A percentile compares a stretch with the other conserved stretches of the same genome.
Conservation (phyloP, 2,113 vertebrate genomes). For the Dipodomys stephensi region DNA sequence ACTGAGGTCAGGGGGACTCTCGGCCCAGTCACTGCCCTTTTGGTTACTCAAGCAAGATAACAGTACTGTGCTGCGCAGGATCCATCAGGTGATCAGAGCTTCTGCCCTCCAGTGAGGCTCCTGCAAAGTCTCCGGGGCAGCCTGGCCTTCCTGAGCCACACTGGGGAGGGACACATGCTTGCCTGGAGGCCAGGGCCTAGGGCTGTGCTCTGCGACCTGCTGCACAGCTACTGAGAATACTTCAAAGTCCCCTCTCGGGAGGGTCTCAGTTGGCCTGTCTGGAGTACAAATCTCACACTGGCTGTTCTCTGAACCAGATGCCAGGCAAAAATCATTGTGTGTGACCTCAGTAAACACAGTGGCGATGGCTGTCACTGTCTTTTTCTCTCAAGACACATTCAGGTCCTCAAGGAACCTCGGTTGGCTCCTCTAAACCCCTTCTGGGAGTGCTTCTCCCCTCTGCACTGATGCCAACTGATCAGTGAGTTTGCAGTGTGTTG, state of each 20-base stretch:
- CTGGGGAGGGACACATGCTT: background rate
- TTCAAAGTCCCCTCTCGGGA: background rate
- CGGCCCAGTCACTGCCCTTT: too few species aligned
- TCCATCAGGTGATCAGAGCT: rapidly evolving
- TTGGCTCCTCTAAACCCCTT: background rate
- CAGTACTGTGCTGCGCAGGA: rapidly evolving
- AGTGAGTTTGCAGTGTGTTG: background rate
- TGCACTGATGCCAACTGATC: background rate
- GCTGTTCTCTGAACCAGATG: background rate
- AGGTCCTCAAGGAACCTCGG: background rate
- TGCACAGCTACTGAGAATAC: background rate
- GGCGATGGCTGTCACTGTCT: rapidly evolving
- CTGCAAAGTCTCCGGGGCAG: rapidly evolving
- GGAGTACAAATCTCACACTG: rapidly evolving
- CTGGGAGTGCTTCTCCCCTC: background rate
- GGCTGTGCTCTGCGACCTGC: background rate
- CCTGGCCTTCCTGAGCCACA: background rate
- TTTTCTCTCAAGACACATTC: background rate
- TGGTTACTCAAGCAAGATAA: background rate
- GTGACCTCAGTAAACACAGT: too few species aligned
- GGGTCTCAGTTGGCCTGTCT: background rate
- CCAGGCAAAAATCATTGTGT: background rate
- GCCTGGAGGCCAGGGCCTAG: background rate
- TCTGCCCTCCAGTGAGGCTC: rapidly evolving
- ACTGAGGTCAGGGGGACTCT: too few species aligned